Base-by-base conservation (phyloP, 2,113 vertebrate genomes). In the Urocolius indicus region DNA sequence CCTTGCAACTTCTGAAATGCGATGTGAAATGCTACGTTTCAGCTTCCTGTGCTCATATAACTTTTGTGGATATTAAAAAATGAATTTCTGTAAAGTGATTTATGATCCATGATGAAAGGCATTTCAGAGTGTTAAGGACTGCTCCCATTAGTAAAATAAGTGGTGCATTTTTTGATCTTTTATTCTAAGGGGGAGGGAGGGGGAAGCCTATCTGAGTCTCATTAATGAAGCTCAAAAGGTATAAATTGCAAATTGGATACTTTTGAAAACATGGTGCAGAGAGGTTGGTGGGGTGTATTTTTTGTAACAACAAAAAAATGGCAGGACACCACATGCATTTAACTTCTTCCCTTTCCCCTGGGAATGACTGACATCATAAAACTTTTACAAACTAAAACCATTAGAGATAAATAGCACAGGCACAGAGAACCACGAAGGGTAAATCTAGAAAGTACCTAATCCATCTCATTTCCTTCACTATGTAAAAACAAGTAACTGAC, bases 401-500 rank as follows among this genome's bases (percentile, higher is more conserved):
- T 63, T 62, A 68, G 52, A 89, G 46, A 75, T 73, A 95, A 95
- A 66, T 12, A 62, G 46, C 62, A 57, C 34, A 81, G 61, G 43
- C 27, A n/a, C 0, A 0, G 73, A 90, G 85, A 87, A 91, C 24
- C 89, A 86, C 36, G 91, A 87, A 92, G 95, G 90, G 85, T 91
- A 82, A 95, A 66, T 94, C 90, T 86, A 95, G 89, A 97, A 97
- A 97, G 92, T 55, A 96, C 94, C 96, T 75, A 95, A 97, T 97
- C 94, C 97, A 90, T 93, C 91, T 95, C 95, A 94, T 93, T 98
- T 98, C 98, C 98, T 98, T 96, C 93, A 41, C 93, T 77, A 89
- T 94, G 95, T 96, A 97, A 98, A 98, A 98, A 98, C 97, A 98
- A 98, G 97, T 82, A 97, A 96, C 97, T 52, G 97, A 98, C 97